A percentile compares a stretch with the other conserved stretches of the same genome.
Conservation (phyloP, 2,888 invertebrate genomes). For the Trypoxylon attenuatum region DNA sequence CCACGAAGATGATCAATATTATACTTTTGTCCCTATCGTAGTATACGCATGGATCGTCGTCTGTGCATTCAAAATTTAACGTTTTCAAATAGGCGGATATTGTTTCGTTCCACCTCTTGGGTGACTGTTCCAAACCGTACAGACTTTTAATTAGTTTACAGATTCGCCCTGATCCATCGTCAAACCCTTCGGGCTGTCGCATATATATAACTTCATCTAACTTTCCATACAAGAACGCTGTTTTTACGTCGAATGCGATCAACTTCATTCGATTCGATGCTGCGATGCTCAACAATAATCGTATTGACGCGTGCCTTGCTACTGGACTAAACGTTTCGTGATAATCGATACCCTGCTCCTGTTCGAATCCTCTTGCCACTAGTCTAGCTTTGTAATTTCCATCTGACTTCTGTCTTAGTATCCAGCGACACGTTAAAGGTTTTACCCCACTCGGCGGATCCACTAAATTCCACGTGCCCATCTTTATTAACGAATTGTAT, state of each 20-base stretch:
- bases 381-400: conserved; percentile 47
- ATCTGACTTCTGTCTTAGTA: conserved; percentile 48
- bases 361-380: conserved; percentile 57
- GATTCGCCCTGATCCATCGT: conserved; percentile 35
- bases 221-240: conserved; percentile 50
- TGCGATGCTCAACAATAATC: conserved; percentile 49
- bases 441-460: conserved; percentile 34
- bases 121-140: no score
- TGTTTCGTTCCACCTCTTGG: conserved; percentile 56
- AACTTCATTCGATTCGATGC: conserved; percentile 42
- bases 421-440: conserved; percentile 53
- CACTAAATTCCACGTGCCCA: conserved; percentile 52
- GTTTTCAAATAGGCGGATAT: conserved; percentile 45
- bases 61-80: conserved; percentile 45
- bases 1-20: conserved; percentile 46
- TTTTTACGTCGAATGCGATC: conserved; percentile 48
- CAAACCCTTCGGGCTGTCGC: conserved; percentile 55
- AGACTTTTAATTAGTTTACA: conserved; percentile 54
- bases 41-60: conserved; percentile 58
- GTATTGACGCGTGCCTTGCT: conserved; percentile 47
- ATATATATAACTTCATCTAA: conserved; percentile 48
- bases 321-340: conserved; percentile 59
- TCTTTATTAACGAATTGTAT: conserved; percentile 39
- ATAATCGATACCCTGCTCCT: conserved; percentile 55
- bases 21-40: conserved; percentile 47